phyloP scores from a whole-genome alignment of 2,888 invertebrate species.

The Epistrophe eligans region DNA sequence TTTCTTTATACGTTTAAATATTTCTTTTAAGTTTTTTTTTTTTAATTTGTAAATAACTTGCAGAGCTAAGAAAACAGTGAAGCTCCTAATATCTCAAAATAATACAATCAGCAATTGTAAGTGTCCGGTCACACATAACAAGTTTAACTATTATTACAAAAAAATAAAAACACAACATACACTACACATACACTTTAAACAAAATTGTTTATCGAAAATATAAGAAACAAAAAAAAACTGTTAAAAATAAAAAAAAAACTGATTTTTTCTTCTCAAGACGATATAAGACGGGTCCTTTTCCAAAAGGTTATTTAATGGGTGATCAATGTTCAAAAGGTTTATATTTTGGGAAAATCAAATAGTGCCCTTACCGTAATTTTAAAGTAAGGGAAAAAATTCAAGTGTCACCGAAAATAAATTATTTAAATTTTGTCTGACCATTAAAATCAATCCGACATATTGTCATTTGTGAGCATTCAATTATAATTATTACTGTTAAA shows the following conservation, averaged over 20 bases:
- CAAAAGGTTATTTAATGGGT: too few relatives aligned
- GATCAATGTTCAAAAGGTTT: not conserved
- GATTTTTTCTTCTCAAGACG: not conserved
- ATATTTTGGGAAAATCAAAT: too few relatives aligned
- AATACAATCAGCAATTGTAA: slow-evolving; percentile 38
- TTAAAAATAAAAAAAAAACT: slow-evolving; percentile 24
- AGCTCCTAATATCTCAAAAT: slow-evolving; percentile 10
- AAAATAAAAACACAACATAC: slow-evolving; percentile 16
- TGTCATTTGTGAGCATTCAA: too few relatives aligned
- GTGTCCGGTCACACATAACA: slow-evolving; percentile 66
- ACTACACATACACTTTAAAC: slow-evolving; percentile 29
- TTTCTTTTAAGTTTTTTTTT: slow-evolving; percentile 10
- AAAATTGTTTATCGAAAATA: slow-evolving; percentile 59
- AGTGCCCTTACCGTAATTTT: too few relatives aligned
- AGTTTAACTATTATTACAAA: slow-evolving; percentile 21
- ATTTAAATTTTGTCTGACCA: too few relatives aligned
- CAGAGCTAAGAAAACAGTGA: not conserved
- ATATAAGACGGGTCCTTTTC: not conserved
- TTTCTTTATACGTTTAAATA: slow-evolving; percentile 23
- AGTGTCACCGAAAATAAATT: too few relatives aligned
- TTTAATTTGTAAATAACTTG: slow-evolving; percentile 52
- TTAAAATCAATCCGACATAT: too few relatives aligned
- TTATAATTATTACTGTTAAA: too few relatives aligned
- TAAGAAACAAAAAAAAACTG: slow-evolving; percentile 46
- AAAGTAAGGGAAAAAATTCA: too few relatives aligned